These are phyloP conservation scores for Plumapathes pennacea DNA, from an alignment of 92 coral and sea anemone genomes.

Conservation along the genomic window DNA sequence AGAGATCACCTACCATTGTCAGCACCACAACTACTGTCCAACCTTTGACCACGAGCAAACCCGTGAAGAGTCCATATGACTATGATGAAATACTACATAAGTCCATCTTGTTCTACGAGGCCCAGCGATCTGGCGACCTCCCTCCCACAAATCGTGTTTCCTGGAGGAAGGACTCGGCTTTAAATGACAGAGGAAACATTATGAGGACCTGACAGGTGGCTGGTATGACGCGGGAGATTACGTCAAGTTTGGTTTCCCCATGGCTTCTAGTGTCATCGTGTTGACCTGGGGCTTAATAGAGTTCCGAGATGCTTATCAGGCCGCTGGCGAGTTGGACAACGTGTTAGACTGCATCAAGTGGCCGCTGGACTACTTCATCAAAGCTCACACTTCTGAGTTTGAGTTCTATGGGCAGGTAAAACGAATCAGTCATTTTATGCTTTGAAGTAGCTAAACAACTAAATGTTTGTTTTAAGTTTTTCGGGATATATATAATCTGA, in stretches of 20 bases:
- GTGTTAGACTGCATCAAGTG: conserved; percentile 80
- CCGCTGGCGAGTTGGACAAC: conserved; percentile 70
- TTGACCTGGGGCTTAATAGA: conserved; percentile 87
- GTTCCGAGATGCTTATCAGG: conserved; percentile 64
- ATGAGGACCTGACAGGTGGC: conserved; percentile 84
- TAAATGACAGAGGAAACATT: conserved; percentile 58
- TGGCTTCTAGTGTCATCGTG: conserved; percentile 82
- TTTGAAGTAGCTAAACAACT: too few species aligned
- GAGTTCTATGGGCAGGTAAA: conserved; percentile 85
- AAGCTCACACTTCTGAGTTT: conserved; percentile 72
- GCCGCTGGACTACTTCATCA: conserved; percentile 92
- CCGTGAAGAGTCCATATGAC: conserved; percentile 13
- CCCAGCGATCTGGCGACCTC: conserved; percentile 90
- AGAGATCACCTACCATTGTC: too few species aligned
- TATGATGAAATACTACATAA: conserved; percentile 66
- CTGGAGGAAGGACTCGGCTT: conserved; percentile 93
- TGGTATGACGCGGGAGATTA: conserved; percentile 97
- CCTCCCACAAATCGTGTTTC: conserved; percentile 74
- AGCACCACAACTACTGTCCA: conserved; percentile 4
- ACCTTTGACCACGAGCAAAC: background rate
- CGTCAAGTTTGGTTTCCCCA: conserved; percentile 95
- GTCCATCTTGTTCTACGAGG: conserved; percentile 94
- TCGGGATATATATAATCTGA: too few species aligned
- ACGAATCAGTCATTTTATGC: too few species aligned
- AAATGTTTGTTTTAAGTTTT: too few species aligned